These are phyloP conservation scores for Crax fasciolata DNA, from an alignment of 2,797 vertebrate genomes.

Conservation along the genomic window DNA sequence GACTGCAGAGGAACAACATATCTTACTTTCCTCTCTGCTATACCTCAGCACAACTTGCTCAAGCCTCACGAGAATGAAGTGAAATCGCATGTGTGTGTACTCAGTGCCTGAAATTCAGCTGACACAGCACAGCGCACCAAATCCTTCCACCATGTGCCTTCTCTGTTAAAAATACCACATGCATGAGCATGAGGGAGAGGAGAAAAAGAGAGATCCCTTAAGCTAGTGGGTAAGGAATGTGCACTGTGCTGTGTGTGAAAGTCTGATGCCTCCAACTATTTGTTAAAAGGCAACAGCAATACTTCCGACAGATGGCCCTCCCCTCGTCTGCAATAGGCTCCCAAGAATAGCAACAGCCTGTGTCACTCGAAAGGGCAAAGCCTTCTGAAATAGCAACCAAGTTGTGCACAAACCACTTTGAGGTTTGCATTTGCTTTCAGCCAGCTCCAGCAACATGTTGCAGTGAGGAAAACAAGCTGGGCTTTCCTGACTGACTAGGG, in stretches of 20 bases:
- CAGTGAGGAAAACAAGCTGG: constrained; percentile 68
- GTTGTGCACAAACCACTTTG: constrained; percentile 81
- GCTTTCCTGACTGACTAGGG: not conserved
- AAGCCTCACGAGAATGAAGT: not conserved
- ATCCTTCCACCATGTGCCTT: not conserved
- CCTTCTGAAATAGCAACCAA: constrained; percentile 87
- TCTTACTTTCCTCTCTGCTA: not conserved
- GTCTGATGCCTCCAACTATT: constrained; percentile 63
- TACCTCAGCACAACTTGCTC: constrained; percentile 21
- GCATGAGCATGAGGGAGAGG: not conserved
- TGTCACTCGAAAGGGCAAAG: constrained; percentile 87
- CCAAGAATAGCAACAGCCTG: constrained; percentile 85
- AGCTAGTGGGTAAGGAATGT: constrained; percentile 25
- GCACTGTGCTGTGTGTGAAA: not conserved
- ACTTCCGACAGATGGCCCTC: constrained; percentile 76
- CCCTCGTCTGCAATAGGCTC: constrained; percentile 85
- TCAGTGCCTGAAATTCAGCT: not conserved
- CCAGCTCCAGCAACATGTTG: constrained; percentile 51
- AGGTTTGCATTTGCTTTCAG: constrained; percentile 56
- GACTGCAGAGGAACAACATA: not conserved
- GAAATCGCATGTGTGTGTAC: not conserved
- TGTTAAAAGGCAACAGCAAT: constrained; percentile 73
- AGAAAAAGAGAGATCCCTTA: not conserved
- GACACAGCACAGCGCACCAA: not conserved
- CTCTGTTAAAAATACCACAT: not conserved